phyloP scores from a whole-genome alignment of 2,113 vertebrate genomes.

The Neolamprologus variostigma region DNA sequence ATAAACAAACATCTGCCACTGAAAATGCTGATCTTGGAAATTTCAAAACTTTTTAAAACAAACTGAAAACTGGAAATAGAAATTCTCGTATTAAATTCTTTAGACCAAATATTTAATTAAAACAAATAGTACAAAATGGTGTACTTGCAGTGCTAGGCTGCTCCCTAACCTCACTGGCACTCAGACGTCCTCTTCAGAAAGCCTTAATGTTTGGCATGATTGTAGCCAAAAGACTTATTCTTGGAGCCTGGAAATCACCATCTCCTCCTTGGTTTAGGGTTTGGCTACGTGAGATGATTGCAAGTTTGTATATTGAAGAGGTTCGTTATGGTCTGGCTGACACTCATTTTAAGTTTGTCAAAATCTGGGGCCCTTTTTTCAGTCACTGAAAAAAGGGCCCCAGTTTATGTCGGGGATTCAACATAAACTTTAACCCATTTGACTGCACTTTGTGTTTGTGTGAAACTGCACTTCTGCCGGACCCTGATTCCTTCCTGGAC shows the following conservation, averaged over 20 bases:
- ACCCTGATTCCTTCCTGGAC: not conserved
- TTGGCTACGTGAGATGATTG: rapidly evolving
- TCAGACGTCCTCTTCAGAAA: not conserved
- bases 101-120: not conserved
- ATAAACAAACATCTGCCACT: not conserved
- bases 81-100: not conserved
- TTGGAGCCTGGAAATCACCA: not conserved
- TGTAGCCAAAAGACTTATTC: not conserved
- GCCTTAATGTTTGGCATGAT: not conserved
- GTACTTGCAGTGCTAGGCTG: not conserved
- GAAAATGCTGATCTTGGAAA: not conserved
- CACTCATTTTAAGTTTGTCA: not conserved
- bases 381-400: too few relatives aligned
- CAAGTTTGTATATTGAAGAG: not conserved
- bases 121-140: not conserved
- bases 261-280: not conserved
- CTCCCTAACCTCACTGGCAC: not conserved
- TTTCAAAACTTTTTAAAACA: not conserved
- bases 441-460: not conserved
- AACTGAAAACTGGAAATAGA: not conserved
- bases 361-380: not conserved
- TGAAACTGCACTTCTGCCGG: not conserved
- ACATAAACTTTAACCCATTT: not conserved
- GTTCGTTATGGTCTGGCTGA: not conserved
- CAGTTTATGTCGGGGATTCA: not conserved